Base-by-base conservation (phyloP, 2,888 invertebrate species). In the Melinaea menophilus region DNA sequence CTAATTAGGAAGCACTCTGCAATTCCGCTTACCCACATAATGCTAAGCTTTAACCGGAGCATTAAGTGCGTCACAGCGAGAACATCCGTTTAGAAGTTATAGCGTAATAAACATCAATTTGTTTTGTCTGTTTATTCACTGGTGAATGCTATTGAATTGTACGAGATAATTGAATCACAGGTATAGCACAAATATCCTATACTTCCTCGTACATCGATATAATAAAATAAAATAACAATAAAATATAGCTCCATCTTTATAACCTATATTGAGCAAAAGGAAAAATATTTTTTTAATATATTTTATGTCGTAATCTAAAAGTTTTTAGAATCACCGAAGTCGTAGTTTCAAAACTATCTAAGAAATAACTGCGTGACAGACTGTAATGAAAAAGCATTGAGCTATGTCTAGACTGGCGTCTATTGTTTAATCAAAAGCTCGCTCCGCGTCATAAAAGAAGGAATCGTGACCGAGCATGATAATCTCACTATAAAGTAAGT, bases 11-110 rank as follows among this genome's bases (percentile, higher is more conserved):
- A 31, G 51, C 22, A 51, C 51, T 51, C 51, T 31, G 51, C 51
- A 51, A 31, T 51, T 51, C 51, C 3, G 51, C 9, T 51, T 31
- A 31, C 51, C 51, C 51, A 51, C 31, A 51, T 11, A 51, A 51
- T 51, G 51, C 51, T 51, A 9, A 51, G 31, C 51, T 51, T 51
- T 51, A 51, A 51, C 51, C 51, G 31, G 51, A 51, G 51, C 51
- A 51, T 31, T 51, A 51, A 51, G 51, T 51, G 51, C 51, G 51
- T 51, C 51, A 51, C 41, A 51, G 51, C n/a, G 51, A 51, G 31
- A 22, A 51, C 51, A 31, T 51, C 51, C 51, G 51, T 51, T 51
- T 51, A 51, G 31, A 51, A 51, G 22, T 51, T 51, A 51, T 31
- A 51, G 51, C 31, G 31, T 51, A 51, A 51, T 51, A 31, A 51